Evolutionary conservation across 2,797 vertebrate species (phyloP), one percentile per base, ranked within the genome.

Genomic region (Alfaro cultratus): DNA sequence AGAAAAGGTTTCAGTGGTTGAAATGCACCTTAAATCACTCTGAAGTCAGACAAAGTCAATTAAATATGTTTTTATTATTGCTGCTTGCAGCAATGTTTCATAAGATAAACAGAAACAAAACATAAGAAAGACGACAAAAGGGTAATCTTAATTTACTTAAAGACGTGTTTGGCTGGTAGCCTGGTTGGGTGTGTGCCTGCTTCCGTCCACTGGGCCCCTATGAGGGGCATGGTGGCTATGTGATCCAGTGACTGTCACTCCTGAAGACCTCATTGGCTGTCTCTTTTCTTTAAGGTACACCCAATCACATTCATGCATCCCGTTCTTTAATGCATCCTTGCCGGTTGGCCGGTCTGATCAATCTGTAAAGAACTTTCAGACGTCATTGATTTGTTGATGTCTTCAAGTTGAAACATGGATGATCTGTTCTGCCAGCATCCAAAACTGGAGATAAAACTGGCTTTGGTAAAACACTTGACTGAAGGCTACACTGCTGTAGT

Each of bases 81-180:
- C 98, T 97, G 98, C 98, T 99, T 90, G 97, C 98, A 99, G 98
- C 97, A 97, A 96, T 92, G 89, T 91, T 95, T 93, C 93, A 89
- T 94, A 91, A 95, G 91, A 95, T 90, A 92, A 51, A 92, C 81
- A 81, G 89, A 96, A 96, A 92, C 83, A 81, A 89, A 96, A 96
- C 84, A 87, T 95, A 96, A 96, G 96, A 96, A 96, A 97, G 89
- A 93, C 90, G 89, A 94, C 78, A 90, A 70, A 88, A 88, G 78
- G 29, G 94, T 95, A 94, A 89, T 89, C 93, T 96, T 96, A 95
- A 96, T 95, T 97, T 96, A 97, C 94, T 96, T 93, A 97, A 86
- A 85, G 82, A 91, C 76, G 60, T 80, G 79, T 89, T 85, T 88
- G 83, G 79, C 90, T 78, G 62, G 85, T 39, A 49, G 79, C 91